These are phyloP conservation scores for Mormyrus lacerda DNA, from an alignment of 2,113 vertebrate species.

Conservation along the genomic window DNA sequence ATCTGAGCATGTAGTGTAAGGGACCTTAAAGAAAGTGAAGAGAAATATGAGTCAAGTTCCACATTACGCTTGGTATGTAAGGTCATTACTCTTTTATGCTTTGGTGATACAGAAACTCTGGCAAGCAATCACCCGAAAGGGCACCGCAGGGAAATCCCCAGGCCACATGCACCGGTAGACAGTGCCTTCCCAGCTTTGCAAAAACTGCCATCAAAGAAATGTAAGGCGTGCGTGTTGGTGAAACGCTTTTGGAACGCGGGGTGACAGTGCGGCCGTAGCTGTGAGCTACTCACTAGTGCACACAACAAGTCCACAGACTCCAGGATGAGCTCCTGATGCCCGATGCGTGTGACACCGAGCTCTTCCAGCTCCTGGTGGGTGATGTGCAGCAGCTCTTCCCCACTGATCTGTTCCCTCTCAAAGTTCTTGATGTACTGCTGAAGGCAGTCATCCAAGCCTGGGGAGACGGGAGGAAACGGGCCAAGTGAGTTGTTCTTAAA, in stretches of 20 bases:
- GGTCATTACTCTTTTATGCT: not conserved
- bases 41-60: not conserved
- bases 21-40: not conserved
- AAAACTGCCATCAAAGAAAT: not conserved
- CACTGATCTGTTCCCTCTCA: constrained; percentile 79
- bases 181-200: not conserved
- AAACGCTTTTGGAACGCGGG: not conserved
- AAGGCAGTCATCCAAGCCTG: constrained; percentile 83
- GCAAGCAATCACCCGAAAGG: not conserved
- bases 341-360: constrained; percentile 66
- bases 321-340: constrained; percentile 17
- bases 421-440: constrained; percentile 48
- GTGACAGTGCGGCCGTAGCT: not conserved
- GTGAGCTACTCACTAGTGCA: not conserved
- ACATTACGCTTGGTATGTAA: not conserved
- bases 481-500: not conserved
- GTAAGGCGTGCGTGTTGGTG: not conserved
- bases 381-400: constrained; percentile 80
- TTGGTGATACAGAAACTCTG: not conserved
- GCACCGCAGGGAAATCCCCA: not conserved
- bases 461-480: not conserved
- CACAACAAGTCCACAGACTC: constrained; percentile 15
- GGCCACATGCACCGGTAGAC: not conserved
- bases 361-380: constrained; percentile 82
- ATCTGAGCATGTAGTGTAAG: not conserved